Base-by-base conservation (phyloP, 2,888 invertebrate genomes). In the Enchytraeus crypticus region DNA sequence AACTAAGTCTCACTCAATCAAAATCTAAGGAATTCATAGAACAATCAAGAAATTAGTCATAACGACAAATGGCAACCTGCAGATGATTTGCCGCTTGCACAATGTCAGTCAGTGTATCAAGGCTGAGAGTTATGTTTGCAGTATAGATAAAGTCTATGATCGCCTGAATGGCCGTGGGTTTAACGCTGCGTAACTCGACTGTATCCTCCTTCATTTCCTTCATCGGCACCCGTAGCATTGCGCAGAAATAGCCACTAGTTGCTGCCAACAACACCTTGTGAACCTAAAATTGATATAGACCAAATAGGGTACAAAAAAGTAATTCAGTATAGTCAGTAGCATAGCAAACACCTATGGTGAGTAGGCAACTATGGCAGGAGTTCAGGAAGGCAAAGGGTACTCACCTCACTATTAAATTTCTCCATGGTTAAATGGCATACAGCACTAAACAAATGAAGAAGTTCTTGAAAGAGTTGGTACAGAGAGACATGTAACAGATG, bases 171-270 rank as follows among this genome's bases (percentile, higher is more conserved):
- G 73, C 70, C 11, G 70, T 68, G 4, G 71, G 72, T 4, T 72
- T 70, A 3, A 74, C 68, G 21, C 71, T 77, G 65, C 76, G 75
- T 46, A 77, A 61, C 59, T 76, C 76, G n/a, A 77, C 75, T 4
- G 67, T 69, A 59, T 75, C 72, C 66, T 77, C 74, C 57, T 73
- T 72, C 61, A 74, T 77, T 65, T 77, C 77, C 18, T 73, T 72
- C 75, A 76, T 76, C 49, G 71, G 71, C 4, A 75, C 74, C n/a
- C 72, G 70, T 64, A 77, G 74, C 77, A 77, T 77, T 51, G 76
- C 77, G 29, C 76, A 69, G 69, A 77, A 77, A 61, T 77, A 77
- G 61, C 77, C 77, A 60, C 76, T 76, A 26, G 76, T 75, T 18
- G 75, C 77, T 2, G 76, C 77, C 67, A 77, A 67, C 53, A 77